phyloP scores from a whole-genome alignment of 2,888 invertebrate genomes.

The Eledona agricola region DNA sequence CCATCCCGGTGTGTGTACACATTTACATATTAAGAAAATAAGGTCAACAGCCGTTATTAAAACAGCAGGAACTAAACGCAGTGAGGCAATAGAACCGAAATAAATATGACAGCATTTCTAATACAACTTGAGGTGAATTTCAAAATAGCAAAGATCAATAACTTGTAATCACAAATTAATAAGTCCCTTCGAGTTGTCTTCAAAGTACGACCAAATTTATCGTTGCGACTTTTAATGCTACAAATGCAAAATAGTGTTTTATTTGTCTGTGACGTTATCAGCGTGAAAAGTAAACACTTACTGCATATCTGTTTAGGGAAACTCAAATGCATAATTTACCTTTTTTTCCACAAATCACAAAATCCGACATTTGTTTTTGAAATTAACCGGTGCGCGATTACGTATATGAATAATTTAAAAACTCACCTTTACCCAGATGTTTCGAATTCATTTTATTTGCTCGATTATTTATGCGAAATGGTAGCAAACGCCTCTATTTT shows the following conservation, averaged over 20 bases:
- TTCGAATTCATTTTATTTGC: constrained; percentile 24
- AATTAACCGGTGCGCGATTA: not conserved
- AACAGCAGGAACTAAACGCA: constrained; percentile 16
- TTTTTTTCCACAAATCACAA: no score
- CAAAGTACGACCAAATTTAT: no score
- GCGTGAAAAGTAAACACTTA: no score
- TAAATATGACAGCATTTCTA: constrained; percentile 44
- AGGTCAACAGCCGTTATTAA: constrained; percentile 21
- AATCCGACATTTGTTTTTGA: not conserved
- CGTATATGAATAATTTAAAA: not conserved
- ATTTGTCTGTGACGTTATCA: no score
- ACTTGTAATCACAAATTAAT: not conserved
- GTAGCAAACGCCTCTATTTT: no score
- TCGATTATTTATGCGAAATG: no score
- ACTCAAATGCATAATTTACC: no score
- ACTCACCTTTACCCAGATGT: constrained; percentile 33
- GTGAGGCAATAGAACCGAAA: constrained; percentile 49
- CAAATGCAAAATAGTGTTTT: no score
- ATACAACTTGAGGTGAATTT: constrained; percentile 3
- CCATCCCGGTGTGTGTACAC: not conserved
- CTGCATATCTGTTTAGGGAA: no score
- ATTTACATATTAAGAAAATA: constrained; percentile 16
- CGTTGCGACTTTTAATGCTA: no score
- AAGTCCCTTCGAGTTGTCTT: no score
- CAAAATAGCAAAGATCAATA: not conserved